Percentiles rank a stretch among this genome's conserved stretches.
phyloP scores from a whole-genome alignment of 2,888 invertebrate species.

The Volucella inanis region DNA sequence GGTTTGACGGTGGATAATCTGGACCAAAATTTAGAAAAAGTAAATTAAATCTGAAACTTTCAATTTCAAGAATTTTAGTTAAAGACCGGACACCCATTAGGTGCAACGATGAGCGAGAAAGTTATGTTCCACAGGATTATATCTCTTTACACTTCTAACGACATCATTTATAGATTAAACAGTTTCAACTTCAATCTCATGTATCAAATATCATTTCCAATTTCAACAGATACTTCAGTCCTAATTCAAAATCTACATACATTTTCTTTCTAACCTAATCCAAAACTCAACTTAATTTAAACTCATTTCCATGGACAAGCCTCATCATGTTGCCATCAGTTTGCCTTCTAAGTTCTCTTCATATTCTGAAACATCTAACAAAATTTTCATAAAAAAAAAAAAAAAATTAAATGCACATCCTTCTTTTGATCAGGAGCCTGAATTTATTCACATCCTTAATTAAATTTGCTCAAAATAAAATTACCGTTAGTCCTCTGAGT shows the following conservation, averaged over 20 bases:
- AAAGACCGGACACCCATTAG: too few species aligned
- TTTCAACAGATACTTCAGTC: too few species aligned
- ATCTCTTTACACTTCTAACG: too few species aligned
- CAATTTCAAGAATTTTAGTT: too few species aligned
- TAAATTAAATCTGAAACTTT: too few species aligned
- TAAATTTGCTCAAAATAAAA: constrained; percentile 66
- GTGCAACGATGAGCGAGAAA: too few species aligned
- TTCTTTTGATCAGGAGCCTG: constrained; percentile 45
- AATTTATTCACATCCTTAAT: constrained; percentile 70
- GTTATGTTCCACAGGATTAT: too few species aligned
- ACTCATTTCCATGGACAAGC: background rate
- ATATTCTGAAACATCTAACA: constrained; percentile 4
- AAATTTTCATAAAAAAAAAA: constrained; percentile 1
- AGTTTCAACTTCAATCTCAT: too few species aligned
- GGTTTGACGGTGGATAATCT: too few species aligned
- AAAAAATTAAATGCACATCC: constrained; percentile 20
- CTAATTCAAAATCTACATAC: background rate
- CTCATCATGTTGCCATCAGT: background rate
- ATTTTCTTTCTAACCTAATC: constrained; percentile 19
- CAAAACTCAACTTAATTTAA: constrained; percentile 4
- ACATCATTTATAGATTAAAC: too few species aligned
- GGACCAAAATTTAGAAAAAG: too few species aligned
- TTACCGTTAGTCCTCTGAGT: constrained; percentile 56
- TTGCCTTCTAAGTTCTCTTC: background rate
- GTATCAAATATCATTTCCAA: too few species aligned